phyloP scores from a whole-genome alignment of 2,797 vertebrate species.

The Rhabdomys pumilio region DNA sequence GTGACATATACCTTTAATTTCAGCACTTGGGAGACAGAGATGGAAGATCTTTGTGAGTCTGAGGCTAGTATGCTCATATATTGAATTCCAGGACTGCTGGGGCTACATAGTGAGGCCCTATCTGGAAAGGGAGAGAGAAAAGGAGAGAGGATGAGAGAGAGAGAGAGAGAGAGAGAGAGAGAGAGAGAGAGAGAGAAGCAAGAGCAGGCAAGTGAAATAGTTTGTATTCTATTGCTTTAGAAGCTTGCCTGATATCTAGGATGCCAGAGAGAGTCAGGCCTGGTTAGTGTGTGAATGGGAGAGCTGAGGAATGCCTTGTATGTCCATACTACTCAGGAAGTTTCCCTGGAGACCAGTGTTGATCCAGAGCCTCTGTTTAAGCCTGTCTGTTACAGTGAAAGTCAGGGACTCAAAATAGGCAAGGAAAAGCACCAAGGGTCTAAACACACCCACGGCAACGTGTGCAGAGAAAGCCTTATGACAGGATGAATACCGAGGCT shows the following conservation, averaged over 20 bases:
- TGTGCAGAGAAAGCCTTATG: not conserved
- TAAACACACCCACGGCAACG: slow-evolving; percentile 1
- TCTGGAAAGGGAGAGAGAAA: not conserved
- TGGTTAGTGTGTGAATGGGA: not conserved
- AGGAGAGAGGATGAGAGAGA: not conserved
- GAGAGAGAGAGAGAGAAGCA: not conserved
- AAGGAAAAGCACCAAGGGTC: not conserved
- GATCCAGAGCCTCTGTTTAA: not conserved
- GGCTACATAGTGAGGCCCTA: not conserved
- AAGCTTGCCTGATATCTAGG: not conserved
- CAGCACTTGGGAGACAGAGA: not conserved
- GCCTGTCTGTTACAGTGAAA: not conserved
- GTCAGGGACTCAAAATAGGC: not conserved
- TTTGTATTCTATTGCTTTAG: not conserved
- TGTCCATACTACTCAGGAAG: not conserved
- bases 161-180: not conserved
- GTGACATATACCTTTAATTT: not conserved
- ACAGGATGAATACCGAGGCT: not conserved
- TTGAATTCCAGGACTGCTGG: not conserved
- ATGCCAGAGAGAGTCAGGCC: not conserved
- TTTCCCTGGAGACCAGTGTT: not conserved
- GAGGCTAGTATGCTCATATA: not conserved
- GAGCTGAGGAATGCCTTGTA: not conserved
- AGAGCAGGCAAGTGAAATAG: not conserved
- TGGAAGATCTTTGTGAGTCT: not conserved